Conservation (phyloP, 2,113 vertebrate species). For the Antechinus flavipes region DNA sequence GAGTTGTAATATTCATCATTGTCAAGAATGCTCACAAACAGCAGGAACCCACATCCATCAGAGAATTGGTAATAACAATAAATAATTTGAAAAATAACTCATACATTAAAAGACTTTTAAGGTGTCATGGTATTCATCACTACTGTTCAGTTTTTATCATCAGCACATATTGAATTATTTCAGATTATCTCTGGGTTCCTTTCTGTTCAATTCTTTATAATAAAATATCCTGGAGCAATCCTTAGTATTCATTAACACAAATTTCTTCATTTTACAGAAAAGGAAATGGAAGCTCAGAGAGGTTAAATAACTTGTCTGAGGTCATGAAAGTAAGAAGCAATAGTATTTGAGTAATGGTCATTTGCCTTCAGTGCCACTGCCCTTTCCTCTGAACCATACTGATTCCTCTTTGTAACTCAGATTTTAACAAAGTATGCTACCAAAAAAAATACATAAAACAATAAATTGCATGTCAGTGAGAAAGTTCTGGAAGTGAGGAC, state of each 20-base stretch:
- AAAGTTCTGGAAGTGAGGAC: neutral
- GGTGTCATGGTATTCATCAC: neutral
- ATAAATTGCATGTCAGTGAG: neutral
- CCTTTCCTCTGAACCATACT: neutral
- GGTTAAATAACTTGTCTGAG: too few relatives aligned
- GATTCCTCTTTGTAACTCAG: neutral
- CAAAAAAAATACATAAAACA: neutral
- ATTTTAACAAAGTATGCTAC: neutral
- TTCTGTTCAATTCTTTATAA: neutral
- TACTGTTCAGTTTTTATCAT: neutral
- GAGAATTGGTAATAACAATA: neutral
- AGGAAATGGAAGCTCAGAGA: too few relatives aligned
- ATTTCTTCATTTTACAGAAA: too few relatives aligned
- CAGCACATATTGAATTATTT: neutral
- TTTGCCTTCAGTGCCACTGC: neutral
- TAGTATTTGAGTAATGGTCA: neutral
- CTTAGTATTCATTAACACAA: too few relatives aligned
- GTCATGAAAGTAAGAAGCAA: too few relatives aligned
- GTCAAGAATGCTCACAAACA: neutral
- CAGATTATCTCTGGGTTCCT: neutral
- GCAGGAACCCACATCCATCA: neutral
- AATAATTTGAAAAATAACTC: neutral
- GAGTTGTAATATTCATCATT: neutral
- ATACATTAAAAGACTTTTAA: neutral
- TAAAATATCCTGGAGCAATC: too few relatives aligned